Base-by-base conservation (phyloP, 2,888 invertebrate species). In the Drosophila trichaetosa region DNA sequence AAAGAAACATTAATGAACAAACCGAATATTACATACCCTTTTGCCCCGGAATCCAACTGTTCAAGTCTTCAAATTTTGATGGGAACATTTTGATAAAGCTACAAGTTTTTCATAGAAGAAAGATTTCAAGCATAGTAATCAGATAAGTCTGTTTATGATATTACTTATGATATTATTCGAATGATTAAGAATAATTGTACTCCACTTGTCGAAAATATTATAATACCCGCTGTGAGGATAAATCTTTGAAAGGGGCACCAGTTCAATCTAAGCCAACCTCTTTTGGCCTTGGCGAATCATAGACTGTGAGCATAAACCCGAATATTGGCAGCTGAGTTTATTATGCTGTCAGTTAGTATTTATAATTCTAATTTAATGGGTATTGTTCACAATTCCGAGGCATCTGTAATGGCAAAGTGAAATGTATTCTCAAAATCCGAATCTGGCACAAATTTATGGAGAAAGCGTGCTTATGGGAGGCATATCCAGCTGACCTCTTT, bases 271-370 rank as follows among this genome's bases (percentile, higher is more conserved):
- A 73, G 59, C 58, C 48, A 49, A 56, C 64, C 49, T 38, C 52
- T 63, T 59, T 38, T 46, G 69, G 62, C 77, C 73, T 73, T 76
- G 73, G 54, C 62, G 49, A 13, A 29, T 40, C 36, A 54, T 51
- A 69, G 53, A 64, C 62, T 54, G 42, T 42, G 18, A n/a, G 34
- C 29, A 63, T 21, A 59, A 46, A 33, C 36, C 52, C 33, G 34
- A 59, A 54, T 49, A 75, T 73, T 53, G 52, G 46, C 60, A 62
- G 61, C 56, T 38, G 52, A 31, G 18, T 57, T 60, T 21, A 52
- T 52, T 52, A n/a, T 16, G 49, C 49, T 49, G 27, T 13, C 10
- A 24, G 33, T 29, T 27, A 56, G 21, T 33, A 31, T 52, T 10
- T 46, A 49, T 27, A 29, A 29, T 4, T 18, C 1, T 52, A 63